Evolutionary conservation across 2,888 invertebrate species (phyloP), one percentile per base, ranked within the genome.

Genomic region (Thymelicus lineola): DNA sequence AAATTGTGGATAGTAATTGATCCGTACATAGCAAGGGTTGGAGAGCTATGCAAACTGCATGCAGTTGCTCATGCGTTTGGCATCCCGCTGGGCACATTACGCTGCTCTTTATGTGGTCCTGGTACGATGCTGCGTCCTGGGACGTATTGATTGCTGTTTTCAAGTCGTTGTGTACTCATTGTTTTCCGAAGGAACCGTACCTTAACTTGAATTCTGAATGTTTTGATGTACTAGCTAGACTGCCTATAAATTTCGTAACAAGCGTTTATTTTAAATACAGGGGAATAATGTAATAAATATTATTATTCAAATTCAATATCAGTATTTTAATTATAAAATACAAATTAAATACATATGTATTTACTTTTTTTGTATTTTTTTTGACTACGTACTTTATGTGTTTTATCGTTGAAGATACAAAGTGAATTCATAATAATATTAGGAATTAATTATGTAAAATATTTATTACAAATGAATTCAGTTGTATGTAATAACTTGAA

Each of bases 61-160:
- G 60, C 61, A 60, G 67, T 66, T 68, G 67, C 58, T 66, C 66
- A 65, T 57, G 59, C 50, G 61, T n/a, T 42, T 57, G 66, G 66
- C 36, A n/a, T 59, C 66, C 66, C 66, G 66, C 66, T 66, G 66
- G 36, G 66, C 48, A 17, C 66, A 66, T 66, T 66, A 66, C 66
- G 36, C 59, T 58, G 46, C 65, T 35, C 66, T 48, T 48, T 58
- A 36, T 58, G 58, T 58, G 58, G 58, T 38, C 58, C 58, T 38
- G 15, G 58, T 58, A 58, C 58, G n/a, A 28, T 28, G 5, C 68
- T 46, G 57, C 36, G 35, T 14, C 45, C 55, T 58, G 58, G 69
- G 28, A 57, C 68, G 35, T 35, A 42, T 38, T 50, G 62, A 68
- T 63, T 69, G 69, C 69, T 69, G 63, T 69, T 69, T 69, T 69